These are phyloP conservation scores for Chionomys nivalis DNA, from an alignment of 2,113 vertebrate species.

Conservation along the genomic window DNA sequence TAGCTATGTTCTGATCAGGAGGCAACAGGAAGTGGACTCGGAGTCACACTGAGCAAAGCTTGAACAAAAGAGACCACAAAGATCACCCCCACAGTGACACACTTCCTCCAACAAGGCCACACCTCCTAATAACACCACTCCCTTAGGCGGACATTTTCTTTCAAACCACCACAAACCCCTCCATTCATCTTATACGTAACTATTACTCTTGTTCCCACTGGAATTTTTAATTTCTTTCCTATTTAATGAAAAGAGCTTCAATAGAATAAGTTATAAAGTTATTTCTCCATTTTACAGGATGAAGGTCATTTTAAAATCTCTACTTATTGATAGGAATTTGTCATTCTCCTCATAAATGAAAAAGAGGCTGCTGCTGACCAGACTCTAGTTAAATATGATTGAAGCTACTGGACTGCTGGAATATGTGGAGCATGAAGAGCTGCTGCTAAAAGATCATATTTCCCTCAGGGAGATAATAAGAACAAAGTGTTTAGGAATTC, in stretches of 20 bases:
- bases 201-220: not conserved
- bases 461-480: conserved; percentile 42
- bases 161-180: not conserved
- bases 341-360: conserved; percentile 51
- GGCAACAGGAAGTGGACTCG: not conserved
- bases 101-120: not conserved
- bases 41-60: not conserved
- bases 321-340: conserved; percentile 32
- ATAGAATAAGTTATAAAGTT: conserved; percentile 3
- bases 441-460: not conserved
- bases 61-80: not conserved
- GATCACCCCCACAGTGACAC: not conserved
- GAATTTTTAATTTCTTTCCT: conserved; percentile 36
- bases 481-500: not conserved
- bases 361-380: conserved; percentile 19
- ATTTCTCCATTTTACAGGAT: conserved; percentile 44
- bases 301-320: conserved; percentile 48
- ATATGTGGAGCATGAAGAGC: not conserved
- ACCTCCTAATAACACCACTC: not conserved
- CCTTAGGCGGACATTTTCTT: not conserved
- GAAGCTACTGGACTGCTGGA: not conserved
- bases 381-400: conserved; percentile 37
- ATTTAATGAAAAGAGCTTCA: conserved; percentile 50
- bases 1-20: not conserved
- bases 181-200: not conserved